phyloP scores from a whole-genome alignment of 2,113 vertebrate species.

The Urocitellus parryii region DNA sequence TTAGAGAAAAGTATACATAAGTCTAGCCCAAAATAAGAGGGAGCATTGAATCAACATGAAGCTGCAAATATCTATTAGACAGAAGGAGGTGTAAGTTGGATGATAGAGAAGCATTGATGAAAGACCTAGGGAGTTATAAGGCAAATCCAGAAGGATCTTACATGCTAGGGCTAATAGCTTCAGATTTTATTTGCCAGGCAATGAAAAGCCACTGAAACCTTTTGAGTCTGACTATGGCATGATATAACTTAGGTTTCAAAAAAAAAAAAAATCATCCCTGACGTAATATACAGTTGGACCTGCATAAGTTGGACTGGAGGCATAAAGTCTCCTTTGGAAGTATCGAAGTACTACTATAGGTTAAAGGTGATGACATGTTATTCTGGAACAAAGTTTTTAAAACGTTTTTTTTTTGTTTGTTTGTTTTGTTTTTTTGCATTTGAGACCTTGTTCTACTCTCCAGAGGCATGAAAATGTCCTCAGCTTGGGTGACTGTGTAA shows the following conservation, averaged over 20 bases:
- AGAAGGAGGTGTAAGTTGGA: background rate
- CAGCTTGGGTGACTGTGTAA: background rate
- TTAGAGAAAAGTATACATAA: background rate
- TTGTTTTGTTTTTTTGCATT: background rate
- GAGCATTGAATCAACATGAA: background rate
- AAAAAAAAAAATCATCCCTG: background rate
- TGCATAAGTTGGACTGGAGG: background rate
- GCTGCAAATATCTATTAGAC: background rate
- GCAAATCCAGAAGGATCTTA: background rate
- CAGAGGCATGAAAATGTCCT: background rate
- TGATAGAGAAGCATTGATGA: background rate
- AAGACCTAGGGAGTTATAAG: background rate
- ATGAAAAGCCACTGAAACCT: background rate
- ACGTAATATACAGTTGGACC: background rate
- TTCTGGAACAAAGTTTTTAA: background rate
- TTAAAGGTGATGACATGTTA: background rate
- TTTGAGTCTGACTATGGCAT: background rate
- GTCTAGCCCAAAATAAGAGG: background rate
- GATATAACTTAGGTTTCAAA: background rate
- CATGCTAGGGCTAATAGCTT: background rate
- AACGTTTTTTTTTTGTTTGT: background rate
- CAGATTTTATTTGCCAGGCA: background rate
- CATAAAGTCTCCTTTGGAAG: background rate
- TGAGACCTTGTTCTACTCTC: background rate
- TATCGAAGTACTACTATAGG: background rate